A percentile compares a stretch with the other conserved stretches of the same genome.
Evolutionary conservation across 92 coral and sea anemone species (phyloP).

Genomic region (Chrysogorgia sp.): DNA sequence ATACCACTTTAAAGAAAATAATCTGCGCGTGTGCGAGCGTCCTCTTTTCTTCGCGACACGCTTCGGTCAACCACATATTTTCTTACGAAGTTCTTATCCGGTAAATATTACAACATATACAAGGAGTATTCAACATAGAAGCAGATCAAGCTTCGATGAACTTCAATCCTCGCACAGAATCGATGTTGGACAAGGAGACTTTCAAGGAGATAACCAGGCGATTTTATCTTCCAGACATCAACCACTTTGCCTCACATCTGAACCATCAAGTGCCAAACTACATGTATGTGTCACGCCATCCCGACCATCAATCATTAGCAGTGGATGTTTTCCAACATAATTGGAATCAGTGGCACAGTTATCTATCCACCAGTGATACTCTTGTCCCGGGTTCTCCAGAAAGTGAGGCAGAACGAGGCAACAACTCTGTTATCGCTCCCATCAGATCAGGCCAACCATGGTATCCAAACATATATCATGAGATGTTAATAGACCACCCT

Average conservation of each 20-base stretch:
- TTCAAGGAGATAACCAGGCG: neutral
- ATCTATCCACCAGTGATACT: constrained; percentile 21
- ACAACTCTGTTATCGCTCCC: no score
- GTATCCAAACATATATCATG: no score
- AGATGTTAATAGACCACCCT: no score
- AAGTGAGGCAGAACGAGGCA: no score
- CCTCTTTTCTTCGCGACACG: no score
- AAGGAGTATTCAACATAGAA: constrained; percentile 2
- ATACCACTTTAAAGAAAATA: no score
- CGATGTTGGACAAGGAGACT: constrained; percentile 1
- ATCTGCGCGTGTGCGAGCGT: no score
- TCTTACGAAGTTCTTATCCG: no score
- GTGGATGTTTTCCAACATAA: neutral
- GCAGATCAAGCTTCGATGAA: neutral
- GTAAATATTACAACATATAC: no score
- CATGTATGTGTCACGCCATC: neutral
- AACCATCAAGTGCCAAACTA: neutral
- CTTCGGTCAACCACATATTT: no score
- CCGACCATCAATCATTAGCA: neutral
- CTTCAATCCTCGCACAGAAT: constrained; percentile 11
- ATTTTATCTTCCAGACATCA: neutral
- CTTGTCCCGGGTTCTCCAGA: constrained; percentile 47
- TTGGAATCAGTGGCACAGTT: neutral
- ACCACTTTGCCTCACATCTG: neutral
- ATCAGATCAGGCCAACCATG: no score